These are phyloP conservation scores for Antheraea yamamai DNA, from an alignment of 2,888 invertebrate species.

Conservation along the genomic window DNA sequence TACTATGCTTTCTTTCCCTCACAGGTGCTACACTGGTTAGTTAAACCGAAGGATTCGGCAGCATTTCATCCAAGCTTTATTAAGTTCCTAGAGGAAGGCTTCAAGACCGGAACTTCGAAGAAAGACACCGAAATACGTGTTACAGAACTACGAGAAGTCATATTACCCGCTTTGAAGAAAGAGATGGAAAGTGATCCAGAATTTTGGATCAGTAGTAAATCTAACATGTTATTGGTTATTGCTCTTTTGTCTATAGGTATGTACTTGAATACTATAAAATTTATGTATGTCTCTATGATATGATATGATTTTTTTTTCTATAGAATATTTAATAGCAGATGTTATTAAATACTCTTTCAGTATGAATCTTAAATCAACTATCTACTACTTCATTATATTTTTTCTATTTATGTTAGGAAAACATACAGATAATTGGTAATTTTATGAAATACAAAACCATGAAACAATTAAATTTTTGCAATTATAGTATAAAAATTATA, in stretches of 20 bases:
- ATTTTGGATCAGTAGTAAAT: constrained; percentile 86
- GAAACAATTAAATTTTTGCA: too few relatives aligned
- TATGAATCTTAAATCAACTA: too few relatives aligned
- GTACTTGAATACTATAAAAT: background rate
- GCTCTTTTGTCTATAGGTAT: constrained; percentile 86
- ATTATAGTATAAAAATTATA: too few relatives aligned
- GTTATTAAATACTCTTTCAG: too few relatives aligned
- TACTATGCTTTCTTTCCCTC: background rate
- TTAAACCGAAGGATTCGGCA: constrained; percentile 89
- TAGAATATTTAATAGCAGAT: too few relatives aligned
- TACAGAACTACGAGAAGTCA: constrained; percentile 86
- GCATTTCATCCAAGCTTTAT: constrained; percentile 93
- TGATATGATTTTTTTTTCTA: too few relatives aligned
- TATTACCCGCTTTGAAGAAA: constrained; percentile 82
- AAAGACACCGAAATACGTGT: constrained; percentile 86
- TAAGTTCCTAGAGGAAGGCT: constrained; percentile 87
- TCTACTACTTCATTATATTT: too few relatives aligned
- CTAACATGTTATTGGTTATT: constrained; percentile 86
- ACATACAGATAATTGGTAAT: too few relatives aligned
- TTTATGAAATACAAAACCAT: too few relatives aligned
- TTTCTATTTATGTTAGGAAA: too few relatives aligned
- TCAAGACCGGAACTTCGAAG: constrained; percentile 87
- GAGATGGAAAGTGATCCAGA: constrained; percentile 82
- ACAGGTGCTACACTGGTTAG: constrained; percentile 89
- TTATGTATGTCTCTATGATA: background rate